Conservation (phyloP, 1,140 invertebrate genomes). For the Caenorhabditis tropicalis region DNA sequence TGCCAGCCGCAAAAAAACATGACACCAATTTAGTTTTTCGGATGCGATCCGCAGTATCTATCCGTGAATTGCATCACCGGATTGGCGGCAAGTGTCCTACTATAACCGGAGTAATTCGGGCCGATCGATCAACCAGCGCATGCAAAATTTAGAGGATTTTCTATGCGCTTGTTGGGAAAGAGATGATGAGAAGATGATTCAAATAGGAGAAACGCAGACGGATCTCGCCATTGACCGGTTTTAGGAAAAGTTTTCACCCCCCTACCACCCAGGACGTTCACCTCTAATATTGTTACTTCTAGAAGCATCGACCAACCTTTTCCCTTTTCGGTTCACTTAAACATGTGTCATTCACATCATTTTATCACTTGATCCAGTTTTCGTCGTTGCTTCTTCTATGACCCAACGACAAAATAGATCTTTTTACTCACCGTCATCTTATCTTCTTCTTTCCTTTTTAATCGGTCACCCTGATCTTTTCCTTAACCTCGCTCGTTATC, state of each 20-base stretch:
- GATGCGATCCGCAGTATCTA: not conserved
- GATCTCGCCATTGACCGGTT: slow-evolving; percentile 41
- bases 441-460: not conserved
- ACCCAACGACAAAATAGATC: slow-evolving; percentile 11
- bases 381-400: slow-evolving; percentile 27
- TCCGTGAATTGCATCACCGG: slow-evolving; percentile 19
- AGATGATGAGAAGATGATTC: not conserved
- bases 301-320: not conserved
- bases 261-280: not conserved
- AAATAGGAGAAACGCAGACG: not conserved
- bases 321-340: not conserved
- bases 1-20: not conserved
- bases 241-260: not conserved
- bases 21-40: not conserved
- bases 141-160: slow-evolving; percentile 36
- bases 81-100: slow-evolving; percentile 13
- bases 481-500: slow-evolving; percentile 31
- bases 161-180: not conserved
- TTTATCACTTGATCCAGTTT: slow-evolving; percentile 23
- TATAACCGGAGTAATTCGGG: slow-evolving; percentile 40
- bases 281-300: slow-evolving; percentile 24
- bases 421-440: not conserved
- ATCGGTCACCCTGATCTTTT: slow-evolving; percentile 32
- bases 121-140: slow-evolving; percentile 40
- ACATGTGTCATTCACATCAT: slow-evolving; percentile 22